Evolutionary conservation across 1,140 invertebrate species (phyloP), one percentile per base, ranked within the genome.

Genomic region (Scaptodrosophila lebanonensis): DNA sequence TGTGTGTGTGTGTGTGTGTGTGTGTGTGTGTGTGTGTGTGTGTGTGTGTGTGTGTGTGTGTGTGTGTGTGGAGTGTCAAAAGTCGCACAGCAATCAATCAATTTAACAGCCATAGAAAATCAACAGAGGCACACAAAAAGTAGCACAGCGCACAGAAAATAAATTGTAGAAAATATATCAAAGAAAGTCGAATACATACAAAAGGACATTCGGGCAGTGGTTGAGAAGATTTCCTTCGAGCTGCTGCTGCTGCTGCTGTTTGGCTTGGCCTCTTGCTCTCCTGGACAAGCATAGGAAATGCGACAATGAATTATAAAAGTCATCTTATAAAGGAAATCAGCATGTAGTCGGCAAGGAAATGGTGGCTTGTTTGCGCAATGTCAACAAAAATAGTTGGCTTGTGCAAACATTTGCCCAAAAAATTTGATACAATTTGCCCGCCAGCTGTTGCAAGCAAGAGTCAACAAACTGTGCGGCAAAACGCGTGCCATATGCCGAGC

Each of bases 11-110:
- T 77, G 48, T 66, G 51, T 56, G 64, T 73, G 54, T 77, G 48
- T 66, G 51, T 56, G 64, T 73, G 54, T 77, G 48, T 66, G 51
- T 56, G 64, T 73, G 54, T 77, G 48, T 66, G 51, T 56, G 64
- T 73, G 54, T 77, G 48, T 66, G 51, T 56, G 64, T 73, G 54
- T 77, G 48, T 66, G 51, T 56, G 64, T 73, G 54, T 77, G 48
- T 66, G 51, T 56, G 64, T n/a, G n/a, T n/a, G n/a, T n/a, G n/a
- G n/a, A n/a, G 75, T 79, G 75, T 70, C 75, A 79, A 54, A 79
- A 82, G 69, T 79, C 75, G 75, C 75, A 79, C 48, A 66, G 75
- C 62, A 82, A 79, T 79, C 75, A 66, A 79, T 79, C 75, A 79
- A 82, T 79, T 75, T 82, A 82, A 79, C 65, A 82, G 61, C 73